A percentile compares a stretch with the other conserved stretches of the same genome.
Evolutionary conservation across 2,113 vertebrate genomes (phyloP).

Genomic region (Suncus etruscus): DNA sequence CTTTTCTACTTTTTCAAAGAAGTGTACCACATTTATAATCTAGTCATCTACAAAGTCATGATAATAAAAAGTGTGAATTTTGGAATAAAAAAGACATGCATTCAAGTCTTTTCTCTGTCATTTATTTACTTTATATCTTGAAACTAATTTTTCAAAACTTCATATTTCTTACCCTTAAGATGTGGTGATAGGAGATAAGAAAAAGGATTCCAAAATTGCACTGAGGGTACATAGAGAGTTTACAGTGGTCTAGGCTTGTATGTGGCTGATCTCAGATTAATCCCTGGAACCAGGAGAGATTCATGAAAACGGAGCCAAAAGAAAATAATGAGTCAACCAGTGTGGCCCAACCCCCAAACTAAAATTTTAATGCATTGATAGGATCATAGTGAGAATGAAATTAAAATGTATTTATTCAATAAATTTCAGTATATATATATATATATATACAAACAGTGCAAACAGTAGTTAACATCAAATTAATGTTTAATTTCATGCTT

Average conservation of each 20-base stretch:
- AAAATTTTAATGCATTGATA: neutral
- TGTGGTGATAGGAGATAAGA: neutral
- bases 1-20: neutral
- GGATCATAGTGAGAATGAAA: neutral
- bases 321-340: neutral
- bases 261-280: no score
- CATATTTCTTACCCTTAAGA: neutral
- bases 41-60: neutral
- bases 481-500: slow-evolving; percentile 7
- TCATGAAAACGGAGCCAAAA: neutral
- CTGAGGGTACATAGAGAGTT: no score
- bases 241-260: no score
- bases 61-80: neutral
- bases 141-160: neutral
- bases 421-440: neutral
- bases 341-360: no score
- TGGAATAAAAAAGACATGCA: neutral
- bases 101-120: neutral
- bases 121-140: neutral
- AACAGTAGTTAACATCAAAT: neutral
- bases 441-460: neutral
- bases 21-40: neutral
- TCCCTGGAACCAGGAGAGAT: no score
- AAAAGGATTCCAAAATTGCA: no score
- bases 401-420: neutral